Evolutionary conservation across 1,140 invertebrate genomes (phyloP).

Genomic region (Cecropterus lyciades): DNA sequence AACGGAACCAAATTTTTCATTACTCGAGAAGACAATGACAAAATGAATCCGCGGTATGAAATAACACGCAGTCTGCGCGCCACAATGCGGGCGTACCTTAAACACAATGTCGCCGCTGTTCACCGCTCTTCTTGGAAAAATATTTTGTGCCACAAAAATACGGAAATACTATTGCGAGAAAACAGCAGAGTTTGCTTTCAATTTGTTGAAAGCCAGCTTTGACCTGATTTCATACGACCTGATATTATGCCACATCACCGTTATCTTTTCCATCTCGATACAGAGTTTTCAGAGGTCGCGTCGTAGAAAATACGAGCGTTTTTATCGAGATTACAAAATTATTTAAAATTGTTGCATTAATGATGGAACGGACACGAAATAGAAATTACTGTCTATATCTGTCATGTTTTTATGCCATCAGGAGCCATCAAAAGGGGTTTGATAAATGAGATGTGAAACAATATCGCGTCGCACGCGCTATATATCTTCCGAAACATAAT

Average conservation of each 20-base stretch:
- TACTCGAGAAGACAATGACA: conserved; percentile 30
- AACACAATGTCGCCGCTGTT: conserved; percentile 27
- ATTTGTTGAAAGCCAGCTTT: conserved; percentile 35
- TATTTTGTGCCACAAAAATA: conserved; percentile 30
- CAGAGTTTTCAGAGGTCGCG: conserved; percentile 7
- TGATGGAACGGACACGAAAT: conserved; percentile 12
- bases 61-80: conserved; percentile 25
- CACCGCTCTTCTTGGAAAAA: conserved; percentile 28
- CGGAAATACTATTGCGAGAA: conserved; percentile 29
- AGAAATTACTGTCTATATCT: conserved; percentile 23
- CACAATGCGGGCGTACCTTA: conserved; percentile 25
- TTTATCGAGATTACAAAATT: conserved; percentile 3
- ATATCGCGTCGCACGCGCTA: conserved; percentile 2
- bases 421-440: conserved; percentile 7
- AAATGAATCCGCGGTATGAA: conserved; percentile 31
- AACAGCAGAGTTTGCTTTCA: conserved; percentile 30
- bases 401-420: no score
- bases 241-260: conserved; percentile 24
- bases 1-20: conserved; percentile 31
- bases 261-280: conserved; percentile 24
- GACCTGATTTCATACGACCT: conserved; percentile 28
- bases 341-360: conserved; percentile 14
- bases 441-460: conserved; percentile 17
- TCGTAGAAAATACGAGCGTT: background rate
- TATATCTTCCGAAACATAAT: conserved; percentile 12